Evolutionary conservation across 1,140 invertebrate species (phyloP), one percentile per base, ranked within the genome.

Genomic region (Brachionus sp.): DNA sequence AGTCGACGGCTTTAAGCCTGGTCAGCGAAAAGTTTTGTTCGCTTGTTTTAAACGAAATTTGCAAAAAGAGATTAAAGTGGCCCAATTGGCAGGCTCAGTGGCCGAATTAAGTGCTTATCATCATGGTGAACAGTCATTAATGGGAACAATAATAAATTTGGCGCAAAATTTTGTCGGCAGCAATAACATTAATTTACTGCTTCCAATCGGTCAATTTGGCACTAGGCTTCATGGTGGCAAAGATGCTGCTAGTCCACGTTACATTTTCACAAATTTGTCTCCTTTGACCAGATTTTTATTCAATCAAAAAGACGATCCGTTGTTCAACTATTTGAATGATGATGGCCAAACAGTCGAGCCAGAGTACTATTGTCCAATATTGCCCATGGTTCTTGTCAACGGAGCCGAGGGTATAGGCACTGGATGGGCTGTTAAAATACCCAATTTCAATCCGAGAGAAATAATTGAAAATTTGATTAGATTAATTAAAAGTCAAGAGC

Each of bases 131-230:
- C 90, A 91, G 75, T 98, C 97, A 0, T 90, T 99, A 0, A 95
- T 95, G 91, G 92, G 93, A 84, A 99, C 97, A 0, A 99, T 99
- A 85, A 93, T 99, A 64, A 96, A 96, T 89, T 92, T 99, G 86
- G 98, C 98, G 0, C 98, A 99, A 88, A 97, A 99, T 89, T 99
- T 93, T 89, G 95, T 99, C 23, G 98, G 98, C 6, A 95, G 94
- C 3, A 99, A 99, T 87, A 99, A 99, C 87, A 93, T 99, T 37
- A 99, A 99, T 90, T 87, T 99, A 5, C 89, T 99, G 39, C 92
- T 94, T 88, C 98, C 98, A 0, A 93, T 93, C 86, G 98, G 98
- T 92, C 97, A 98, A 90, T 99, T 99, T 89, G 96, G 96, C 89
- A 95, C 95, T 0, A 88, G 91, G 13, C 86, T 93, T 12, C 91